phyloP scores from a whole-genome alignment of 2,113 vertebrate genomes.

The Mesocricetus auratus region DNA sequence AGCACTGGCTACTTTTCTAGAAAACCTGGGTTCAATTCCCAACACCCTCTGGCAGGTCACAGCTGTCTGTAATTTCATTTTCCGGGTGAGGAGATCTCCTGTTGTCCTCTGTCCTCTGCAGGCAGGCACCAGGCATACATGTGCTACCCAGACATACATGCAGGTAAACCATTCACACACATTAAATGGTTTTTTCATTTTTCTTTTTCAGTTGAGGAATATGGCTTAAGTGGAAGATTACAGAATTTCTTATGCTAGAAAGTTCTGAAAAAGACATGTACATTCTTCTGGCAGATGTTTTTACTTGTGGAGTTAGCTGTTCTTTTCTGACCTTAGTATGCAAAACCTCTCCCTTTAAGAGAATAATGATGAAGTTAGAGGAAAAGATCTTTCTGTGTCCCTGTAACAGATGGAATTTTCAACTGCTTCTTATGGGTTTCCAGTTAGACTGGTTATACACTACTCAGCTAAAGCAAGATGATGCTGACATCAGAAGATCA shows the following conservation, averaged over 20 bases:
- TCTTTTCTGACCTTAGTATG: conserved; percentile 8
- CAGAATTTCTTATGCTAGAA: conserved; percentile 32
- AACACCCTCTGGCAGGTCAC: background rate
- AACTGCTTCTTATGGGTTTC: conserved; percentile 25
- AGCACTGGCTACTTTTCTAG: background rate
- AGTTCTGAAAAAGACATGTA: conserved; percentile 32
- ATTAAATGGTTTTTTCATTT: background rate
- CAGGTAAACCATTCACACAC: background rate
- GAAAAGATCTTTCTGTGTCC: background rate
- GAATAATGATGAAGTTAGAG: background rate
- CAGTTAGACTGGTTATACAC: conserved; percentile 59
- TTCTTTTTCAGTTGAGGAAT: conserved; percentile 21
- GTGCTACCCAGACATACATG: background rate
- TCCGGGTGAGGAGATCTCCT: background rate
- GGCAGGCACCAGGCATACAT: background rate
- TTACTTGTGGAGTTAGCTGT: conserved; percentile 31
- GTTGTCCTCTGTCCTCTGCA: background rate
- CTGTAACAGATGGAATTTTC: conserved; percentile 48
- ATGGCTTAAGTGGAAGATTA: conserved; percentile 4
- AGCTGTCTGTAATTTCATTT: background rate
- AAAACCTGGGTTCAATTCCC: background rate
- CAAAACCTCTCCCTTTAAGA: background rate
- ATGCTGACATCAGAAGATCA: conserved; percentile 17
- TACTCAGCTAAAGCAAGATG: conserved; percentile 45
- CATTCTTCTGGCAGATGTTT: background rate